Base-by-base conservation (phyloP, 1,140 invertebrate genomes). In the Amyelois transitella region DNA sequence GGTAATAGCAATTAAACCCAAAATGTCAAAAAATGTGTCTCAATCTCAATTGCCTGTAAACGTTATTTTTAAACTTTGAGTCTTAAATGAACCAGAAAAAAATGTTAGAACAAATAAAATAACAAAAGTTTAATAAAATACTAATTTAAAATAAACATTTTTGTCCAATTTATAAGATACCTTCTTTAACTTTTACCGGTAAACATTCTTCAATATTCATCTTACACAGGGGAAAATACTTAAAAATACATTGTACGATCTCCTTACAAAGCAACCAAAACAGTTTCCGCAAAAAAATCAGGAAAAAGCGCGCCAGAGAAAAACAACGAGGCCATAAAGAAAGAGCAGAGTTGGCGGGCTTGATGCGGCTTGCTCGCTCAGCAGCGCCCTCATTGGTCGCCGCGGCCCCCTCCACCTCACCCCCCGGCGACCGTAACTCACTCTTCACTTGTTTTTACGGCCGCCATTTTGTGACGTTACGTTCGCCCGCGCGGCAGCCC, bases 381-480 rank as follows among this genome's bases (percentile, higher is more conserved):
- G 81, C 77, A 20, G 72, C 45, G 58, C 54, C 65, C 73, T 79
- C 55, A 88, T 88, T 88, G 84, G 84, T 59, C 59, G 47, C 58
- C 44, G 60, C 60, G 55, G 47, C 68, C 55, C 53, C 43, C 51
- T 48, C 58, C 62, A 54, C 66, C 58, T 54, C 66, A 64, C 67
- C 51, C 65, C 60, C 65, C 53, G 55, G 66, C 69, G 70, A 70
- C 74, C 77, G 77, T 87, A 86, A 87, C 84, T 85, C 84, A 88
- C 85, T 83, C 71, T 88, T 88, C 82, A 86, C 82, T 86, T 88
- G 85, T 82, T 88, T 86, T 87, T 86, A 88, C 77, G 78, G 82
- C 85, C 75, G 82, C 85, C 85, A 88, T 88, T 82, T 88, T 88
- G 81, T 88, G 85, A 88, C 85, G 85, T 84, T 82, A 88, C 85